phyloP scores from a whole-genome alignment of 2,888 invertebrate species.

The Drosophila anceps region DNA sequence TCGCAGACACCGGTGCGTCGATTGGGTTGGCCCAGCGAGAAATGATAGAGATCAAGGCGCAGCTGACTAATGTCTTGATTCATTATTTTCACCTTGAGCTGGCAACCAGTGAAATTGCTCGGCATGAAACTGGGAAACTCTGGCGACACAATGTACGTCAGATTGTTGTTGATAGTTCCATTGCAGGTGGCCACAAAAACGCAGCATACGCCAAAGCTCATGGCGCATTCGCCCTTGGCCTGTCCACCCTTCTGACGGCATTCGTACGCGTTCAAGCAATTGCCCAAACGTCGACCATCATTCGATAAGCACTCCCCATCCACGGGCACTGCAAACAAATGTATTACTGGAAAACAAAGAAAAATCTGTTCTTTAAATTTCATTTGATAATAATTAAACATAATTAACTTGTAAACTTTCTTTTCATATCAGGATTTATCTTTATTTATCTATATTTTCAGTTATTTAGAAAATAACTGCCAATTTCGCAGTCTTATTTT shows the following conservation, averaged over 20 bases:
- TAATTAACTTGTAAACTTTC: no score
- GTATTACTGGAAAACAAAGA: constrained; percentile 87
- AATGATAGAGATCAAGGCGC: constrained; percentile 93
- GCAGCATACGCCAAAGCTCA: constrained; percentile 94
- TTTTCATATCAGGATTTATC: no score
- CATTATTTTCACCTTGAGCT: constrained; percentile 90
- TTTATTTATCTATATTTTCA: no score
- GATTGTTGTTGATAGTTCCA: constrained; percentile 90
- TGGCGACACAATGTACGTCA: constrained; percentile 93
- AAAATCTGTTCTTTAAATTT: background rate
- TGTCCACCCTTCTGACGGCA: constrained; percentile 90
- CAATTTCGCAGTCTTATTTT: no score
- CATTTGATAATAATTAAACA: background rate
- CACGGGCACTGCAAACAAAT: constrained; percentile 93
- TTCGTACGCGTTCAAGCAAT: constrained; percentile 94
- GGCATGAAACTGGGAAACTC: constrained; percentile 92
- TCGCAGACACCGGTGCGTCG: constrained; percentile 92
- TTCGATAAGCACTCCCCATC: constrained; percentile 92
- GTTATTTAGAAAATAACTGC: no score
- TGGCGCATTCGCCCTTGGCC: constrained; percentile 91
- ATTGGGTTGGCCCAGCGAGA: constrained; percentile 93
- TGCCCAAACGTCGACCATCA: constrained; percentile 90
- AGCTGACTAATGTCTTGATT: constrained; percentile 93
- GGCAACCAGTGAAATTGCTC: constrained; percentile 88
- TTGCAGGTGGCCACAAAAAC: constrained; percentile 92